Conservation (phyloP, 1,140 invertebrate genomes). For the Lasaia peninsularis region DNA sequence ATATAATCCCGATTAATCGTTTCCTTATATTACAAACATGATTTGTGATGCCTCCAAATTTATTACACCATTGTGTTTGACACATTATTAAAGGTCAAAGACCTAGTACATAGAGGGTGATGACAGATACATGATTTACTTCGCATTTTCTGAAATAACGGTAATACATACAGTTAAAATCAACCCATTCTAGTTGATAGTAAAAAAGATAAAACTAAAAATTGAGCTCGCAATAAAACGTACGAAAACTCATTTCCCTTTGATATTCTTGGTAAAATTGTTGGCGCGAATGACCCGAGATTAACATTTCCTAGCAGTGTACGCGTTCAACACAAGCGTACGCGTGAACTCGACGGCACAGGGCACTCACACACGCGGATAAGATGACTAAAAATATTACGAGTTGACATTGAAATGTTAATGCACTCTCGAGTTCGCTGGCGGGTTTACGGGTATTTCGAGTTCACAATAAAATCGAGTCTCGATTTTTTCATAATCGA, state of each 20-base stretch:
- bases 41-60: slow-evolving; percentile 26
- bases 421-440: slow-evolving; percentile 58
- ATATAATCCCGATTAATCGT: slow-evolving; percentile 58
- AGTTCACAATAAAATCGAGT: slow-evolving; percentile 41
- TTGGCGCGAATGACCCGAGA: slow-evolving; percentile 50
- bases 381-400: slow-evolving; percentile 71
- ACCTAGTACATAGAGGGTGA: slow-evolving; percentile 22
- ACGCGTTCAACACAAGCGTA: slow-evolving; percentile 23
- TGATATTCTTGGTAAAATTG: slow-evolving; percentile 38
- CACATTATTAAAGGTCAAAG: slow-evolving; percentile 29
- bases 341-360: slow-evolving; percentile 16
- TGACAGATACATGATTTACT: slow-evolving; percentile 11
- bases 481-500: slow-evolving; percentile 47
- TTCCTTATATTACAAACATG: slow-evolving; percentile 55
- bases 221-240: slow-evolving; percentile 24
- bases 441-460: slow-evolving; percentile 56
- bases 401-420: slow-evolving; percentile 75
- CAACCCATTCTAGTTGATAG: slow-evolving; percentile 2
- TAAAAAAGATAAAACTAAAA: slow-evolving; percentile 19
- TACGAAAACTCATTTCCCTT: slow-evolving; percentile 38
- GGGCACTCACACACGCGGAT: slow-evolving; percentile 51
- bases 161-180: not conserved
- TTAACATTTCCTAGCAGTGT: slow-evolving; percentile 58
- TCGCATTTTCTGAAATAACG: slow-evolving; percentile 13
- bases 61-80: slow-evolving; percentile 31